Evolutionary conservation across 2,797 vertebrate species (phyloP), one percentile per base, ranked within the genome.

Genomic region (Hemibagrus guttatus): DNA sequence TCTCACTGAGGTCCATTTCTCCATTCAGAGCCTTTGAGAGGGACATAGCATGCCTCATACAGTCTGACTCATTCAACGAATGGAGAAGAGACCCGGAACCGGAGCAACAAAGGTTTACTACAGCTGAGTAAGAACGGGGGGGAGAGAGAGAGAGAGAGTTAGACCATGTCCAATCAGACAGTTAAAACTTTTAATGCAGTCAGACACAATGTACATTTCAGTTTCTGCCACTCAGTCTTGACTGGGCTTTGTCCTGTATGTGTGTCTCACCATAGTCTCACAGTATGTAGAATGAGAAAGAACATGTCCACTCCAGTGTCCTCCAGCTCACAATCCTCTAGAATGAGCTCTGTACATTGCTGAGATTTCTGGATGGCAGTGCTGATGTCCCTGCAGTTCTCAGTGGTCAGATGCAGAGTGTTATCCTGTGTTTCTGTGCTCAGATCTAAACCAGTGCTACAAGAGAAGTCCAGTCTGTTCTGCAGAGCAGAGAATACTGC

Each of bases 1-100:
- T 89, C 87, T 93, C 85, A 90, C 94, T 93, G 86, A 94, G 90
- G 86, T 94, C 93, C 91, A 94, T 75, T 56, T 93, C 84, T 84
- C 80, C 87, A 85, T 66, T 85, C 86, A 93, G 84, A 7, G 93
- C 91, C 85, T 4, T 16, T 21, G 86, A 89, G 85, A 94, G 88
- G 85, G 86, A 86, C 63, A 1, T 26, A 12, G 88, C 75, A 14
- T 82, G 85, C n/a, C 85, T 90, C 61, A 75, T 14, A 31, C 74
- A 31, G 52, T 84, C 75, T 63, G 19, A 79, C 84, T 90, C 68
- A 79, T 4, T 63, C 19, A 26, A 66, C 74, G 56, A 71, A 81
- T 8, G 66, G 28, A 92, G 31, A 89, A 88, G 86, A 46, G 85
- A n/a, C 71, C 87, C 93, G 1, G 80, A 93, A 90, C 71, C 75